A percentile compares a stretch with the other conserved stretches of the same genome.
These are phyloP conservation scores for Characodon lateralis DNA, from an alignment of 2,797 vertebrate species.

Conservation along the genomic window DNA sequence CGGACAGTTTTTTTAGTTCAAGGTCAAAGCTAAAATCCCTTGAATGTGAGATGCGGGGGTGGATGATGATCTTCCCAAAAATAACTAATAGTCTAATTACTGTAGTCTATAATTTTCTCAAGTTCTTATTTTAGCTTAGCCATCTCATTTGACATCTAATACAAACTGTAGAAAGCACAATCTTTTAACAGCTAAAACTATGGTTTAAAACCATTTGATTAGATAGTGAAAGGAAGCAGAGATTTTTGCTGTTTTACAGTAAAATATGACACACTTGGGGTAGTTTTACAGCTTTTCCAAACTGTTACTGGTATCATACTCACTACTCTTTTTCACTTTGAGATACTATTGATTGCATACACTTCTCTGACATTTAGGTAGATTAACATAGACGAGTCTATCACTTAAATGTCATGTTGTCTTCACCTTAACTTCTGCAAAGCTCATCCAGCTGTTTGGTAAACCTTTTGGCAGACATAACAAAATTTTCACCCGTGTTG, in stretches of 20 bases:
- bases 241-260: conserved; percentile 19
- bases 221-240: conserved; percentile 2
- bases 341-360: conserved; percentile 1
- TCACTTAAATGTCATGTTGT: conserved; percentile 29
- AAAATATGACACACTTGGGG: conserved; percentile 22
- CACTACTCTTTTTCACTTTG: not conserved
- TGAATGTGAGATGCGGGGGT: conserved; percentile 54
- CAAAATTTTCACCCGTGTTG: conserved; percentile 27
- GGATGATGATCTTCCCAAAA: conserved; percentile 59
- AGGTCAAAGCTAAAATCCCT: conserved; percentile 58
- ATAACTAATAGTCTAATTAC: conserved; percentile 80
- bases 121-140: conserved; percentile 63
- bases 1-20: conserved; percentile 68
- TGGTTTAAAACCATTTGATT: conserved; percentile 18
- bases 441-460: conserved; percentile 31
- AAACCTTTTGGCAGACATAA: conserved; percentile 46
- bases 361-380: conserved; percentile 13
- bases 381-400: conserved; percentile 17
- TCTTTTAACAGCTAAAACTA: conserved; percentile 33
- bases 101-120: conserved; percentile 71
- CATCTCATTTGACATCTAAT: conserved; percentile 77
- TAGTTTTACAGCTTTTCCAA: conserved; percentile 25
- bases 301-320: conserved; percentile 12
- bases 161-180: conserved; percentile 50
- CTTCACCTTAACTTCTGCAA: conserved; percentile 32